Conservation (phyloP, 2,797 vertebrate genomes). For the Columba guinea region DNA sequence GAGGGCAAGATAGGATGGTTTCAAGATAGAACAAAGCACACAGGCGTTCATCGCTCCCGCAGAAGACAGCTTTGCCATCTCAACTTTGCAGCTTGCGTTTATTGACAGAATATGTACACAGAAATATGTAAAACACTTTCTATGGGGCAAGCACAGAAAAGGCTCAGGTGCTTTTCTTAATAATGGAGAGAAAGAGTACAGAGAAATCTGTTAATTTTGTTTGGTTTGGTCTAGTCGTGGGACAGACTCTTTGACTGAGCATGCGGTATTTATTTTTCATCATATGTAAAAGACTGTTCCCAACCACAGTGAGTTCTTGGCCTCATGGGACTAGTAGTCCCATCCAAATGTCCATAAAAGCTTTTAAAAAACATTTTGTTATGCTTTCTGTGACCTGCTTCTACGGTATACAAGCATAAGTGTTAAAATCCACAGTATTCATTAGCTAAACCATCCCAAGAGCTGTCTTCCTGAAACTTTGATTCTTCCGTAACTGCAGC, state of each 20-base stretch:
- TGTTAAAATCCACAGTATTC: neutral
- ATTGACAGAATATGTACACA: neutral
- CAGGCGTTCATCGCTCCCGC: neutral
- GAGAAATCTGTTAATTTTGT: neutral
- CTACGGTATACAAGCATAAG: neutral
- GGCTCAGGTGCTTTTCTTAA: neutral
- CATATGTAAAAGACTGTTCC: neutral
- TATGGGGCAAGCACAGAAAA: neutral
- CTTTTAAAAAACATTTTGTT: slow-evolving; percentile 11
- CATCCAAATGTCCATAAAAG: neutral
- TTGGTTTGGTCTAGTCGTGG: neutral
- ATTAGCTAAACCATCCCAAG: slow-evolving; percentile 19
- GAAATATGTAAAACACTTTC: neutral
- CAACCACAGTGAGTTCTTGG: neutral
- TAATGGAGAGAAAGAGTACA: neutral
- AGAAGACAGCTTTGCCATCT: neutral
- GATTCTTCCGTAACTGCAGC: slow-evolving; percentile 2
- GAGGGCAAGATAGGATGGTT: neutral
- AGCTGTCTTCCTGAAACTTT: slow-evolving; percentile 10
- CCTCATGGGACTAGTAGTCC: neutral
- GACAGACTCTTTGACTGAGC: neutral
- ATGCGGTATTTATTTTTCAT: neutral
- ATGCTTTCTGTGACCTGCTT: neutral
- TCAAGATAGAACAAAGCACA: neutral
- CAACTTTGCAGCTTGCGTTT: neutral